Conservation (phyloP, 2,797 vertebrate species). For the Coranthus polyacanthus region DNA sequence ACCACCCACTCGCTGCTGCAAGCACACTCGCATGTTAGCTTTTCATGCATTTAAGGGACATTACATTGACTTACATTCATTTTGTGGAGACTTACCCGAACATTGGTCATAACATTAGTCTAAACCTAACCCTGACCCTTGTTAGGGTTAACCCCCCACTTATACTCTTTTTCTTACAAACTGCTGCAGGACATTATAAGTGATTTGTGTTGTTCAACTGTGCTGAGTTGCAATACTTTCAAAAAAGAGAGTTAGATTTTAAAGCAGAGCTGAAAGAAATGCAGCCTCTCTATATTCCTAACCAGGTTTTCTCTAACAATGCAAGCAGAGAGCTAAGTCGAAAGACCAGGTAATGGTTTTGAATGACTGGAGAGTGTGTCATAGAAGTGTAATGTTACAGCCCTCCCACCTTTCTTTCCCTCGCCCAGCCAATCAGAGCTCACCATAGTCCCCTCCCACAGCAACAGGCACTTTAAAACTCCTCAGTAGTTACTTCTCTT, state of each 20-base stretch:
- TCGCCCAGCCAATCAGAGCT: constrained; percentile 71
- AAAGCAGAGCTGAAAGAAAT: constrained; percentile 13
- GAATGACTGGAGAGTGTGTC: constrained; percentile 74
- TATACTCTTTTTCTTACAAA: background rate
- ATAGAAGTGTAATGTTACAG: constrained; percentile 81
- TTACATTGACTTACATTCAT: background rate
- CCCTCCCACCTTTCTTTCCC: constrained; percentile 61
- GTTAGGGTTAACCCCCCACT: no score
- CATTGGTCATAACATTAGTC: no score
- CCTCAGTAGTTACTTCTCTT: constrained; percentile 58
- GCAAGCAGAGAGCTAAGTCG: constrained; percentile 31
- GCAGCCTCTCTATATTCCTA: constrained; percentile 11
- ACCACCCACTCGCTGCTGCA: background rate
- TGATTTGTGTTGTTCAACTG: constrained; percentile 8
- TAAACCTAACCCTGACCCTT: no score
- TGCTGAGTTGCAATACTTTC: constrained; percentile 18
- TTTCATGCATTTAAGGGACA: background rate
- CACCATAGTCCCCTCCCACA: constrained; percentile 76
- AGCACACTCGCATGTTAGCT: background rate
- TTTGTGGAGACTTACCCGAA: no score
- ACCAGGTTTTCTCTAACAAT: constrained; percentile 34
- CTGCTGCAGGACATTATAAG: background rate
- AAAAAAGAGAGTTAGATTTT: background rate
- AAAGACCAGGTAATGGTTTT: constrained; percentile 76
- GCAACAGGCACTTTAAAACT: constrained; percentile 77